Evolutionary conservation across 1,140 invertebrate species (phyloP).

Genomic region (Maconellicoccus hirsutus): DNA sequence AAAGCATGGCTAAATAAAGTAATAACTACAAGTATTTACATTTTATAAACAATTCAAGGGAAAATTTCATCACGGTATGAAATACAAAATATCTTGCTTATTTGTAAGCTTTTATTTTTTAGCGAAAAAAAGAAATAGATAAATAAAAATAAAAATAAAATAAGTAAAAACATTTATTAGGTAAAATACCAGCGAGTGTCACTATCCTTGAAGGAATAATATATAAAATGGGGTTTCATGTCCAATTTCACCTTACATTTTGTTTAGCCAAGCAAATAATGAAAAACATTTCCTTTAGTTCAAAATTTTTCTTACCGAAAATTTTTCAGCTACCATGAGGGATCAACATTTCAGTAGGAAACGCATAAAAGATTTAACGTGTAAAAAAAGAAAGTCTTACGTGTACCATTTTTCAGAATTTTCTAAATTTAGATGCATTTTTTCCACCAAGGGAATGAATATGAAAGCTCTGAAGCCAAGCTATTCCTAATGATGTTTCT

Average conservation of each 20-base stretch:
- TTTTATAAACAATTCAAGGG: too few species aligned
- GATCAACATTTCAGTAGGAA: not conserved
- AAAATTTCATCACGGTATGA: too few species aligned
- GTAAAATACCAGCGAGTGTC: not conserved
- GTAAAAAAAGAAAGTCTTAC: not conserved
- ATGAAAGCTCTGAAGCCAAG: not conserved
- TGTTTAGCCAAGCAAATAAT: not conserved
- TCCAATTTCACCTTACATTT: not conserved
- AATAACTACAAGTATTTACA: too few species aligned
- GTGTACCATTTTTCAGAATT: conserved; percentile 9
- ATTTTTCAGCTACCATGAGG: not conserved
- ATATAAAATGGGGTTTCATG: conserved; percentile 4
- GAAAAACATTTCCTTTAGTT: not conserved
- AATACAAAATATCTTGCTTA: too few species aligned
- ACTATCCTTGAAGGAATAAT: not conserved
- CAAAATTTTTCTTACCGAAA: not conserved
- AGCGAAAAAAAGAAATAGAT: too few species aligned
- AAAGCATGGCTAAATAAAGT: too few species aligned
- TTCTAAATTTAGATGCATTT: not conserved
- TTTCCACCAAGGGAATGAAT: not conserved
- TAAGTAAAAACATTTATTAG: not conserved
- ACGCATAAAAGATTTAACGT: not conserved
- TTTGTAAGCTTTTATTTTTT: too few species aligned
- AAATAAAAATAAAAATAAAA: not conserved
- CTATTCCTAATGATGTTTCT: not conserved